Conservation (phyloP, 2,888 invertebrate species). For the Cerastoderma edule region DNA sequence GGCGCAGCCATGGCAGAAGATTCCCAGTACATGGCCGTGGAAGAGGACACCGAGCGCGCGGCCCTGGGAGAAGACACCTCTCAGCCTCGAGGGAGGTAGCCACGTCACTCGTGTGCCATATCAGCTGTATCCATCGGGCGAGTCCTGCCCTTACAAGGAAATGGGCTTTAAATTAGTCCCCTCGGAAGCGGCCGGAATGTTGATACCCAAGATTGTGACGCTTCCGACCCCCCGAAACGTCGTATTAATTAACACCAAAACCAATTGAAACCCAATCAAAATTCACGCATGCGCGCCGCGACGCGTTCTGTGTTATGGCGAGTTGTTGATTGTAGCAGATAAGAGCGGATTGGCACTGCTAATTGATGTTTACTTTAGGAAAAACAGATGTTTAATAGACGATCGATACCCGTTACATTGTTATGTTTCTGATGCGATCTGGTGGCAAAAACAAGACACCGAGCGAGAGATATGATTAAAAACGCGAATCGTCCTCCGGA, state of each 20-base stretch:
- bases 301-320: constrained; percentile 27
- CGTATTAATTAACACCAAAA: constrained; percentile 24
- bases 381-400: constrained; percentile 32
- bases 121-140: no score
- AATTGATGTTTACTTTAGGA: constrained; percentile 16
- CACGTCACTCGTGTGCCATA: no score
- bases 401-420: constrained; percentile 17
- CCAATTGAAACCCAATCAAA: constrained; percentile 30
- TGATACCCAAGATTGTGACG: constrained; percentile 18
- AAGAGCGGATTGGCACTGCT: constrained; percentile 7
- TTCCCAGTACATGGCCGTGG: no score
- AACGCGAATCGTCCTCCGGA: no score
- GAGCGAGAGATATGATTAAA: constrained; percentile 7
- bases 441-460: background rate
- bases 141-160: no score
- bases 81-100: no score
- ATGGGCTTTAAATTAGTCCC: constrained; percentile 5
- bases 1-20: no score
- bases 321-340: constrained; percentile 25
- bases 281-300: constrained; percentile 15
- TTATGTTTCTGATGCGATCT: constrained; percentile 18
- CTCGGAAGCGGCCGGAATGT: constrained; percentile 8
- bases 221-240: constrained; percentile 11
- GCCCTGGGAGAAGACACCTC: no score
- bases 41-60: no score